Percentiles rank a stretch among this genome's conserved stretches.
Conservation (phyloP, 2,113 vertebrate species). For the Sminthopsis crassicaudata region DNA sequence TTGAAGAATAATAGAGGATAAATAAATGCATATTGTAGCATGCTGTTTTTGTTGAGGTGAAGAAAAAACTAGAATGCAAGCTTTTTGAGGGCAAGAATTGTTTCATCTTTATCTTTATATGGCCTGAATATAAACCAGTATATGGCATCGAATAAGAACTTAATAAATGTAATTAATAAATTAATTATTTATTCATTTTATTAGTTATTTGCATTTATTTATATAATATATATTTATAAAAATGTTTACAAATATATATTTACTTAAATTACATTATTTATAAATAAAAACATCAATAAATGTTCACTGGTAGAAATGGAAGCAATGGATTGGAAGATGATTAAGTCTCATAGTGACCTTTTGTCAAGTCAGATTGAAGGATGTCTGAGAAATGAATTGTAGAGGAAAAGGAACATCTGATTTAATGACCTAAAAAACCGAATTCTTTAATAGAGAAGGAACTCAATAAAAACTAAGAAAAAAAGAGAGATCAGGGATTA, state of each 20-base stretch:
- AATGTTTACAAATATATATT: no score
- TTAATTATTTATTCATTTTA: no score
- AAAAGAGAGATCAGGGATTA: background rate
- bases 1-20: background rate
- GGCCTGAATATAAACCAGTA: background rate
- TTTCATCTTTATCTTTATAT: background rate
- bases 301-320: background rate
- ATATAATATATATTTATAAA: no score
- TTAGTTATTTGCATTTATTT: no score
- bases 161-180: background rate
- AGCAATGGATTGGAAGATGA: background rate
- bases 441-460: background rate
- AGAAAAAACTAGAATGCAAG: background rate
- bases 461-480: background rate
- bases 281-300: background rate
- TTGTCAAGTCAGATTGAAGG: background rate
- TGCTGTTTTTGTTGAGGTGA: background rate
- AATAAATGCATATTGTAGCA: background rate
- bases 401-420: background rate
- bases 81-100: background rate
- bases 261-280: no score
- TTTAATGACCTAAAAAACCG: background rate
- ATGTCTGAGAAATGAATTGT: background rate
- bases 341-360: background rate
- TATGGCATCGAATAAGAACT: background rate